A percentile compares a stretch with the other conserved stretches of the same genome.
These are phyloP conservation scores for Varanus salvator DNA, from an alignment of 2,113 vertebrate genomes.

Conservation along the genomic window DNA sequence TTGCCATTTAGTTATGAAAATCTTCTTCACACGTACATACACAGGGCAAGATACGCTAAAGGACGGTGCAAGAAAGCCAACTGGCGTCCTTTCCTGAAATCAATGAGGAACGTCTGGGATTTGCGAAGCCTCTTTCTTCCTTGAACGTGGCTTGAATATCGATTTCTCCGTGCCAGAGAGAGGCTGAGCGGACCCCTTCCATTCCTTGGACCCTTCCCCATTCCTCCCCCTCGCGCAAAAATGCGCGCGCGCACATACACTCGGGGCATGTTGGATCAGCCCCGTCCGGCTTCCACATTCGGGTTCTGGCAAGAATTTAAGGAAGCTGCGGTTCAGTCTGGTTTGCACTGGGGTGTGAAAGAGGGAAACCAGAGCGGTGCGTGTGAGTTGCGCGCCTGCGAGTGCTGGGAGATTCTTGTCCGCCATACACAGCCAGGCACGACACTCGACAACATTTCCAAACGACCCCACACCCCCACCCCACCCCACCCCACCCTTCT, in stretches of 20 bases:
- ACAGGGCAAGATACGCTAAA: neutral
- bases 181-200: neutral
- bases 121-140: neutral
- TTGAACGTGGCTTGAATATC: neutral
- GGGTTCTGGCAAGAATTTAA: neutral
- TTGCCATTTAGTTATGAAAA: neutral
- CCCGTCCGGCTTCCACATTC: neutral
- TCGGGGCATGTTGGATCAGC: neutral
- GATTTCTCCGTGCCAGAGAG: neutral
- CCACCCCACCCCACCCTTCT: neutral
- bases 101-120: neutral
- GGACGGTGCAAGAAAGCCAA: neutral
- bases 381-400: too few species aligned
- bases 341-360: neutral
- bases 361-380: too few species aligned
- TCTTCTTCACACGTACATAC: too few species aligned
- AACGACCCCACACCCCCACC: too few species aligned
- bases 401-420: neutral
- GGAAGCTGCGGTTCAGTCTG: neutral
- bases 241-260: neutral
- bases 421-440: neutral
- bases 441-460: neutral
- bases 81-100: neutral
- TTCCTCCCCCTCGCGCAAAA: too few species aligned
- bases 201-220: neutral